A percentile compares a stretch with the other conserved stretches of the same genome.
Evolutionary conservation across 2,113 vertebrate species (phyloP).

Genomic region (Alectura lathami): DNA sequence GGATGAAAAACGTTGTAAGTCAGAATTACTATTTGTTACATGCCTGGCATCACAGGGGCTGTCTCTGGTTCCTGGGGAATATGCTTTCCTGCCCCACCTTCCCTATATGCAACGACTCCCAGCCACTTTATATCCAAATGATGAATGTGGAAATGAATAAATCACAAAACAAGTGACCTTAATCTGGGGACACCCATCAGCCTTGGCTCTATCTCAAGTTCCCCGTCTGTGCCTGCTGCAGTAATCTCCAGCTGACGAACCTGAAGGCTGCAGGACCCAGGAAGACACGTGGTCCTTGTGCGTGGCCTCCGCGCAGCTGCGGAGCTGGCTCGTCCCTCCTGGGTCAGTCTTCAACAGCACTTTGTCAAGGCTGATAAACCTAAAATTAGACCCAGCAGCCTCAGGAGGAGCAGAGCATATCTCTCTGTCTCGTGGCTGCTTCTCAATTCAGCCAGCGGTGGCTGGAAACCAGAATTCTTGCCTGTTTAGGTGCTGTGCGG

Average conservation of each 20-base stretch:
- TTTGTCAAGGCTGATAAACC: constrained; percentile 26
- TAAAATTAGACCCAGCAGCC: constrained; percentile 36
- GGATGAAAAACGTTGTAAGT: not conserved
- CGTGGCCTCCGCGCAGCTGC: not conserved
- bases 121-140: not conserved
- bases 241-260: constrained; percentile 37
- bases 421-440: not conserved
- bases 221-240: constrained; percentile 5
- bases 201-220: constrained; percentile 43
- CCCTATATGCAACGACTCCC: not conserved
- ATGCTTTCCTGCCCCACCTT: not conserved
- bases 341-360: not conserved
- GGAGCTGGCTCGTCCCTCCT: not conserved
- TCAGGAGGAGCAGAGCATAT: not conserved
- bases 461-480: constrained; percentile 1
- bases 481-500: not conserved
- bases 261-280: not conserved
- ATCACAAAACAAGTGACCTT: constrained; percentile 9
- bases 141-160: not conserved
- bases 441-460: not conserved
- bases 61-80: not conserved
- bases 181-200: not conserved
- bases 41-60: not conserved
- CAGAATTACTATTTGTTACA: not conserved
- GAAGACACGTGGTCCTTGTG: not conserved